phyloP scores from a whole-genome alignment of 2,797 vertebrate species.

The Odontamblyopus lacepedii region DNA sequence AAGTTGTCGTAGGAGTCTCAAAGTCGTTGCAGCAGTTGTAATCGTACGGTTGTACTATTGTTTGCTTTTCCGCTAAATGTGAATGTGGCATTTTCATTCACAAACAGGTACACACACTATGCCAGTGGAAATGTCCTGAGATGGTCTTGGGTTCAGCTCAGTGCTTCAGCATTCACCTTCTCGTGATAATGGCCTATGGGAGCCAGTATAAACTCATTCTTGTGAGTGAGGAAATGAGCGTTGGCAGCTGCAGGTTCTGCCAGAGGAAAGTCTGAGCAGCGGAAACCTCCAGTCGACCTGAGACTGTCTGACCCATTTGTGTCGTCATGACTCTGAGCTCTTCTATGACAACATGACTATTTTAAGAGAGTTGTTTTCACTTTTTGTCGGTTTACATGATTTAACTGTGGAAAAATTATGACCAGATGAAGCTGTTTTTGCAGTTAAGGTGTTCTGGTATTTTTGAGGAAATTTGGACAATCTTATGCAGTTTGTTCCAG shows the following conservation, averaged over 20 bases:
- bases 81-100: no score
- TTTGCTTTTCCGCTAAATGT: no score
- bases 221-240: conserved; percentile 62
- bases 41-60: no score
- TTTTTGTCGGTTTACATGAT: not conserved
- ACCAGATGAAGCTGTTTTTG: not conserved
- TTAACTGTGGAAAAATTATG: not conserved
- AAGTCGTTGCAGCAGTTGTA: no score
- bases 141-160: conserved; percentile 51
- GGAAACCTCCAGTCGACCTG: conserved; percentile 38
- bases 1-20: no score
- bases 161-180: conserved; percentile 27
- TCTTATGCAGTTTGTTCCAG: not conserved
- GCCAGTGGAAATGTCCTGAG: conserved; percentile 25
- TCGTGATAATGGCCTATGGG: not conserved
- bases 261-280: conserved; percentile 56
- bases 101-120: no score
- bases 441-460: not conserved
- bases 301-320: conserved; percentile 12
- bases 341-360: not conserved
- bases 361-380: not conserved
- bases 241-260: conserved; percentile 42
- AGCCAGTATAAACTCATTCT: conserved; percentile 62
- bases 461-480: not conserved
- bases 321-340: not conserved